Conservation (phyloP, 2,113 vertebrate species). For the Microtus pennsylvanicus region DNA sequence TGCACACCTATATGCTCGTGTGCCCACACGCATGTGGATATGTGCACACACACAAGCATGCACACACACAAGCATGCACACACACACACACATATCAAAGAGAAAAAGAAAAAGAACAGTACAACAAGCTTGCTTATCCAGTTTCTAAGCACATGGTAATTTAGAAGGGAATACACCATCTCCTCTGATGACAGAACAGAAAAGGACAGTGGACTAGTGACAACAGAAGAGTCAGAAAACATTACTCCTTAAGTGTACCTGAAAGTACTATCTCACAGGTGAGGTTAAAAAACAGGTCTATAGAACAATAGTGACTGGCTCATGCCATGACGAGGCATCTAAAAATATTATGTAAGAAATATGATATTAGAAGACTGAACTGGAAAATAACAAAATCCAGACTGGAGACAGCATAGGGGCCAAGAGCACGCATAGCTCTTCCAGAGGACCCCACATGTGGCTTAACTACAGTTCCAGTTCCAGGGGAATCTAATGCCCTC, state of each 20-base stretch:
- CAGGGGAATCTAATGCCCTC: neutral
- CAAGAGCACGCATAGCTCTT: neutral
- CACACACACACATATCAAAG: neutral
- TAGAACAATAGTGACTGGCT: constrained; percentile 22
- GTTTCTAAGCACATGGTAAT: constrained; percentile 26
- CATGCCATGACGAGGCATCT: neutral
- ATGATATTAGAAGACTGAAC: neutral
- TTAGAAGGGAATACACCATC: constrained; percentile 27
- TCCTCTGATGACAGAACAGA: neutral
- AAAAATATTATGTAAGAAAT: constrained; percentile 29
- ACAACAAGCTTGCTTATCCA: neutral
- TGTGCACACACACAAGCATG: neutral
- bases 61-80: neutral
- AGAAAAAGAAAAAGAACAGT: neutral
- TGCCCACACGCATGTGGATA: too few species aligned
- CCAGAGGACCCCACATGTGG: neutral
- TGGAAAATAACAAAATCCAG: neutral
- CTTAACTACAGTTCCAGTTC: neutral
- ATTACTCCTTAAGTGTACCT: neutral
- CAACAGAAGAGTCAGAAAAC: constrained; percentile 8
- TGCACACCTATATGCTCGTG: neutral
- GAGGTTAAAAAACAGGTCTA: neutral
- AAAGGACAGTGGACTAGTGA: neutral
- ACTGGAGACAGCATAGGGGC: neutral
- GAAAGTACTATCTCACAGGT: neutral